Conservation (phyloP, 1,140 invertebrate species). For the Callitettix versicolor region DNA sequence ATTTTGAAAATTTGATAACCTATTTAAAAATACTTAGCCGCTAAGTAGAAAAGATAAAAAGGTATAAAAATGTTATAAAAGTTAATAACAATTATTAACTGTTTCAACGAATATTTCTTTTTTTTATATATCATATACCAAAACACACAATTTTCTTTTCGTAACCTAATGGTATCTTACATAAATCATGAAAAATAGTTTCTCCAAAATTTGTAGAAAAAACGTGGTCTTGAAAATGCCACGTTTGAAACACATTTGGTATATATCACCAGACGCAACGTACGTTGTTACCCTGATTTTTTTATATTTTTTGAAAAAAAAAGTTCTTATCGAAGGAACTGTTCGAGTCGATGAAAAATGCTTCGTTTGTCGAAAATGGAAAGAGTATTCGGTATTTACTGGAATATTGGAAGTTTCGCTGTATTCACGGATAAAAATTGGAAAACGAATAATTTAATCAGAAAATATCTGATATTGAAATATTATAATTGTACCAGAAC, state of each 20-base stretch:
- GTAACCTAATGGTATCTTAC: background rate
- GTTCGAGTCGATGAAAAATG: background rate
- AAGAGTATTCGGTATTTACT: too few relatives aligned
- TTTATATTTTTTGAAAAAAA: background rate
- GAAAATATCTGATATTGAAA: too few relatives aligned
- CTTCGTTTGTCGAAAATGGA: background rate
- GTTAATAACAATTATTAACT: slow-evolving; percentile 9
- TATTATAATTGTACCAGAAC: too few relatives aligned
- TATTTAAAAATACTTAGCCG: background rate
- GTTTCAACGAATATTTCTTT: background rate
- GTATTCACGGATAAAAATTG: too few relatives aligned
- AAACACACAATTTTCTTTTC: background rate
- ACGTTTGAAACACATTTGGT: slow-evolving; percentile 8
- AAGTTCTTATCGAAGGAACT: background rate
- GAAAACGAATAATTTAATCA: too few relatives aligned
- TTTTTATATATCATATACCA: background rate
- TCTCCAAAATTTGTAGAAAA: slow-evolving; percentile 7
- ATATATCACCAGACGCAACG: slow-evolving; percentile 1
- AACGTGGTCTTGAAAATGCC: slow-evolving; percentile 5
- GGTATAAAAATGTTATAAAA: slow-evolving; percentile 12
- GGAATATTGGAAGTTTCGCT: too few relatives aligned
- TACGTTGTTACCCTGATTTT: background rate
- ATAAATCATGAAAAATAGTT: slow-evolving; percentile 11
- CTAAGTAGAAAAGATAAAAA: slow-evolving; percentile 16
- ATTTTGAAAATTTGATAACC: background rate